Evolutionary conservation across 2,797 vertebrate genomes (phyloP).

Genomic region (Channa striata): DNA sequence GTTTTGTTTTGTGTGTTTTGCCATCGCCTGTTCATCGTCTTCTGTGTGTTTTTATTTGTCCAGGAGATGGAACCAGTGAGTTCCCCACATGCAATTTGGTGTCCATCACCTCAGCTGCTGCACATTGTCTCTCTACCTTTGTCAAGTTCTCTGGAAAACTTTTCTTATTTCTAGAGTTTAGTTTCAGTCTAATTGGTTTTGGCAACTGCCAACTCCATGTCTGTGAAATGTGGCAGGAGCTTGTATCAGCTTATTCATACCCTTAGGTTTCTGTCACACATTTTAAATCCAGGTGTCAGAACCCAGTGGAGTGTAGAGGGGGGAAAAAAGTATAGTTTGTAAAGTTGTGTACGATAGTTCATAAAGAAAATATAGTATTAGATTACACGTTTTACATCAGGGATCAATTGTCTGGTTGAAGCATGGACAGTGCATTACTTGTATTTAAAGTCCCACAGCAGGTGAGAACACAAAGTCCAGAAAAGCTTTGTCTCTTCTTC

Average conservation of each 20-base stretch:
- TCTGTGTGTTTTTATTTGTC: conserved; percentile 33
- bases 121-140: neutral
- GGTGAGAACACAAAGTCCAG: neutral
- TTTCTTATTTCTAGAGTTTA: neutral
- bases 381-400: too few relatives aligned
- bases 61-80: conserved; percentile 67
- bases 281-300: too few relatives aligned
- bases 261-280: too few relatives aligned
- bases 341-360: too few relatives aligned
- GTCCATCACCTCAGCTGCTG: neutral
- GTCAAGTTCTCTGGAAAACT: neutral
- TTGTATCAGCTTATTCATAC: neutral
- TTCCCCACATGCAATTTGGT: neutral
- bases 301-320: too few relatives aligned
- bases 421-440: too few relatives aligned
- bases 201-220: neutral
- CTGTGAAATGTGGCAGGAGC: neutral
- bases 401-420: too few relatives aligned
- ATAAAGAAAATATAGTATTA: too few relatives aligned
- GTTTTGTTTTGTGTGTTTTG: neutral
- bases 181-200: neutral
- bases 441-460: neutral
- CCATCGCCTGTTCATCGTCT: neutral
- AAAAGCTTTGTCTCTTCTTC: neutral
- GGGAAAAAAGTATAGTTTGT: too few relatives aligned